Evolutionary conservation across 2,113 vertebrate genomes (phyloP).

Genomic region (Xiphorhynchus elegans): DNA sequence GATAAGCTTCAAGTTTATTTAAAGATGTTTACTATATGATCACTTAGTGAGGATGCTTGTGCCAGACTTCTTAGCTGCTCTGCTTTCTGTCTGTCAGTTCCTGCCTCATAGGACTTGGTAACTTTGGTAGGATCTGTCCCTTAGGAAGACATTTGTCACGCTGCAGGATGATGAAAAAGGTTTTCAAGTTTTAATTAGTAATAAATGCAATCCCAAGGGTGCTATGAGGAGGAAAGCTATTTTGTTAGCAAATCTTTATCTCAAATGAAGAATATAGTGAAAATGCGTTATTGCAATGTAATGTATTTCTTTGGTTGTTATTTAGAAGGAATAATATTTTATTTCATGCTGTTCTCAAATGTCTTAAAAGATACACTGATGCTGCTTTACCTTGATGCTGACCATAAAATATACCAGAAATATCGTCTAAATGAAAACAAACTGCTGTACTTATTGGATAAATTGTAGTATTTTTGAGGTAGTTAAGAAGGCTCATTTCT

Average conservation of each 20-base stretch:
- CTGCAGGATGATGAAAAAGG: slow-evolving; percentile 4
- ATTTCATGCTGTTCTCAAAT: neutral
- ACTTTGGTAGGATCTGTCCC: neutral
- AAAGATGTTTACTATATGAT: neutral
- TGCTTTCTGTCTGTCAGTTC: neutral
- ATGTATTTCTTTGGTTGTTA: neutral
- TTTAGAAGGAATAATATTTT: neutral
- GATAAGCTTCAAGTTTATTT: slow-evolving; percentile 6
- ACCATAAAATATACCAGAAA: neutral
- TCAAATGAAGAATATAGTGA: slow-evolving; percentile 32
- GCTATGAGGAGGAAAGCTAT: neutral
- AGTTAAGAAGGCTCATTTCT: neutral
- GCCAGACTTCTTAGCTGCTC: neutral
- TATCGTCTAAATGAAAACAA: neutral
- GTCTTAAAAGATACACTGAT: neutral
- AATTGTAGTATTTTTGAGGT: neutral
- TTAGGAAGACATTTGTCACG: slow-evolving; percentile 58
- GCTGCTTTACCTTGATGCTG: neutral
- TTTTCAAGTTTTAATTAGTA: slow-evolving; percentile 57
- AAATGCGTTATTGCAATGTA: neutral
- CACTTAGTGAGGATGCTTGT: neutral
- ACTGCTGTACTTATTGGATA: neutral
- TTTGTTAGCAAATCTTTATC: neutral
- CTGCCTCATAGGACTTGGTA: neutral
- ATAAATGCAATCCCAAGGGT: slow-evolving; percentile 3